Base-by-base conservation (phyloP, 2,888 invertebrate species). In the Macrosiphum euphorbiae region DNA sequence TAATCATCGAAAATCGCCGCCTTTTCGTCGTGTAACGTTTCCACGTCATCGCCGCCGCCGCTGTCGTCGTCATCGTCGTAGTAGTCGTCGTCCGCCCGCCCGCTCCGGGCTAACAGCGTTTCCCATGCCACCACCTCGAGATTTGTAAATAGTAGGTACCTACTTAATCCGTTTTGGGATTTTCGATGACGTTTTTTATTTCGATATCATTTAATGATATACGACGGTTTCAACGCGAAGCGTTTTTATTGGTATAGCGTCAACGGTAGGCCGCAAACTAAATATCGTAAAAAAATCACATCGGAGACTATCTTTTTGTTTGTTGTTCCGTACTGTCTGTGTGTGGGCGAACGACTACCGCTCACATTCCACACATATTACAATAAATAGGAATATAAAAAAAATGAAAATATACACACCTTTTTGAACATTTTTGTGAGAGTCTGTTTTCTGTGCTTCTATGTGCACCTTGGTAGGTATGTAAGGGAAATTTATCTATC, bases 1-100 rank as follows among this genome's bases (percentile, higher is more conserved):
- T 92, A 92, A 92, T 92, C 92, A 92, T 91, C 91, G 91, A 85
- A 92, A 61, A 92, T 88, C 78, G 78, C 92, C 92, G 92, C 88
- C 78, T 88, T 52, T 91, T 50, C 78, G 26, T 67, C 28, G 7
- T 50, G 44, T 86, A 55, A 91, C 24, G 85, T 91, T 85, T 91
- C 41, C 52, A 41, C 91, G 55, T 50, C 52, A 20, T 35, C 35
- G 78, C 35, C 35, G 35, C 20, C 20, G 41, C 8, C 84, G 90
- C 8, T 35, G 41, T 10, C 84, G 52, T n/a, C 47, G 26, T 20
- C 78, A 26, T 78, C 67, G 3, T 28, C 67, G 50, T 44, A 20
- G 24, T 28, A 26, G 78, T 28, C 47, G 78, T 16, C 90, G 52
- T 13, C 52, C 52, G 52, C 50, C 85, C n/a, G 50, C 24, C 85